These are phyloP conservation scores for Penaeus japonicus DNA, from an alignment of 1,140 invertebrate species.

Conservation along the genomic window DNA sequence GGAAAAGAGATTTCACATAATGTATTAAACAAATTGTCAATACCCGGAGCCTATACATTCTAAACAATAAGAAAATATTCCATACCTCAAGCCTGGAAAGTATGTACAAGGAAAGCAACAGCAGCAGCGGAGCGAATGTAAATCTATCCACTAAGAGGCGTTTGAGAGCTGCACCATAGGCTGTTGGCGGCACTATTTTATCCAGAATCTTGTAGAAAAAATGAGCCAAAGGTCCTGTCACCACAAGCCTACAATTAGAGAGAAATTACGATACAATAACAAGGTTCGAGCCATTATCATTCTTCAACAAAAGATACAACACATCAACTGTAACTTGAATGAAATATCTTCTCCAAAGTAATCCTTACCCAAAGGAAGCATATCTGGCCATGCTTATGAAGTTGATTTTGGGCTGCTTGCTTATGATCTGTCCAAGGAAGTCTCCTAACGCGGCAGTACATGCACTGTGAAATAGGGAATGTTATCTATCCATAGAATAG, in stretches of 20 bases:
- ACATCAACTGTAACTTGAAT: too few relatives aligned
- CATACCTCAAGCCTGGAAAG: conserved; percentile 34
- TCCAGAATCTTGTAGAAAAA: conserved; percentile 38
- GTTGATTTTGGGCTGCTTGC: background rate
- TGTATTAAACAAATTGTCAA: background rate
- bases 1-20: background rate
- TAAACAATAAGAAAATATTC: too few relatives aligned
- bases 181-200: background rate
- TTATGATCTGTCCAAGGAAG: conserved; percentile 30
- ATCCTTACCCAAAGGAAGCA: conserved; percentile 22
- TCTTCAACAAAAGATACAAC: too few relatives aligned
- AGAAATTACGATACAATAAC: background rate
- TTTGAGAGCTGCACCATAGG: conserved; percentile 25
- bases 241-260: conserved; percentile 16
- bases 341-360: too few relatives aligned
- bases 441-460: conserved; percentile 23
- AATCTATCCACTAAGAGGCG: conserved; percentile 30
- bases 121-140: conserved; percentile 25
- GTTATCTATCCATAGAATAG: too few relatives aligned
- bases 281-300: too few relatives aligned
- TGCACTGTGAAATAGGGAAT: background rate
- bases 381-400: conserved; percentile 21
- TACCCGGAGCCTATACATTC: background rate
- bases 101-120: conserved; percentile 31
- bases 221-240: conserved; percentile 41